Evolutionary conservation across 2,888 invertebrate species (phyloP), one percentile per base, ranked within the genome.

Genomic region (Parelbella ahira): DNA sequence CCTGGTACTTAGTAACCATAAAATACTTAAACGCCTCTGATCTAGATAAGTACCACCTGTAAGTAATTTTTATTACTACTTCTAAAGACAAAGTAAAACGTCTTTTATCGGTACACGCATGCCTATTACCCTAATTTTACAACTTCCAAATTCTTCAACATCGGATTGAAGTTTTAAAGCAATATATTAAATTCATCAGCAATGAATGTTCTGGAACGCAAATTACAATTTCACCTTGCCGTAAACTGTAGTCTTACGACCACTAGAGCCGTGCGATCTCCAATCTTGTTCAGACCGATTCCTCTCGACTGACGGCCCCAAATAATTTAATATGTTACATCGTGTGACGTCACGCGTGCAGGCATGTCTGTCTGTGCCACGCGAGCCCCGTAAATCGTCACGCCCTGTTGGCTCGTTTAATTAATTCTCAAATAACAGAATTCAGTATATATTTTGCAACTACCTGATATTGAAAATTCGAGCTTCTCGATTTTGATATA

Each of bases 331-430:
- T 69, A 74, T 70, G 71, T 73, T 56, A 53, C 61, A 58, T 53
- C 54, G 58, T 58, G 73, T 76, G 72, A 69, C 67, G 74, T 68
- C 80, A 82, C 70, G 79, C 79, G 78, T 67, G 65, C 45, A 39
- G 69, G 72, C 63, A 71, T 68, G 68, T 67, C 68, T 66, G 68
- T 60, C 58, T 58, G 57, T 53, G 47, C 52, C 55, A 51, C 49
- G 50, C 55, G 46, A 50, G 53, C 47, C 58, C 60, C 71, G 77
- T 82, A 80, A 79, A 80, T 80, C 73, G 52, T 60, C 59, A 67
- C 72, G 82, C 77, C 78, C 81, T 67, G 84, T 81, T 84, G 80
- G 63, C 37, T 58, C 60, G 65, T 75, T 82, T 84, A 86, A 86
- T 86, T 86, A 86, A 86, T 84, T 82, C 72, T 65, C 73, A 71